These are phyloP conservation scores for Diloba caeruleocephala DNA, from an alignment of 2,888 invertebrate species.

Conservation along the genomic window DNA sequence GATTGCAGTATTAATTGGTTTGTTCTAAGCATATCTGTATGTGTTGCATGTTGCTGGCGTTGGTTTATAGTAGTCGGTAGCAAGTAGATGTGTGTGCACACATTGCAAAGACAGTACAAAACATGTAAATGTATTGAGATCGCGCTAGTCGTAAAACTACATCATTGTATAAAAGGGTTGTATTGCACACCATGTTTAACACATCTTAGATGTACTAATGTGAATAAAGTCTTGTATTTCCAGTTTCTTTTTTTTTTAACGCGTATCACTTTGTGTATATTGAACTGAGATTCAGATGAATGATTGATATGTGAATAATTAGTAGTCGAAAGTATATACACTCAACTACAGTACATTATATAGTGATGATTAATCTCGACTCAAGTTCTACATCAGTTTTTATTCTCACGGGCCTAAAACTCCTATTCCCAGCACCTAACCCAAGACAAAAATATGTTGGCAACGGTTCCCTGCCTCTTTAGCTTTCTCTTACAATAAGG, in stretches of 20 bases:
- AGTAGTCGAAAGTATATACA: conserved; percentile 15
- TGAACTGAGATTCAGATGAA: conserved; percentile 1
- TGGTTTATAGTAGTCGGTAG: conserved; percentile 46
- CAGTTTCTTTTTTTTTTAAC: conserved; percentile 16
- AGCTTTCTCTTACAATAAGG: too few species aligned
- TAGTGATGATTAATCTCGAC: too few species aligned
- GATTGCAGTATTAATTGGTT: conserved; percentile 72
- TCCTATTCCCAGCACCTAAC: too few species aligned
- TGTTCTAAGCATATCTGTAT: conserved; percentile 67
- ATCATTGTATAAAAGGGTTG: conserved; percentile 23
- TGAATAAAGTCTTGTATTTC: conserved; percentile 23
- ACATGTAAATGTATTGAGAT: conserved; percentile 18
- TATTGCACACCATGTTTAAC: conserved; percentile 24
- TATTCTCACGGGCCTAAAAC: too few species aligned
- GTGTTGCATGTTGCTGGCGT: conserved; percentile 54
- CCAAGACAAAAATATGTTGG: too few species aligned
- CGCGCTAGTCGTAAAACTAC: conserved; percentile 28
- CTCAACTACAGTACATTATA: conserved; percentile 1
- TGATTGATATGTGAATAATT: conserved; percentile 10
- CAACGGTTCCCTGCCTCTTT: too few species aligned
- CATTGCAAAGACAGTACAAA: conserved; percentile 32
- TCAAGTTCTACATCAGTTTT: too few species aligned
- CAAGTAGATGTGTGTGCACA: conserved; percentile 33
- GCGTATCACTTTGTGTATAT: conserved; percentile 2
- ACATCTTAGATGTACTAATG: conserved; percentile 19